Evolutionary conservation across 1,140 invertebrate genomes (phyloP), one percentile per base, ranked within the genome.

Genomic region (Macrosteles quadrilineatus): DNA sequence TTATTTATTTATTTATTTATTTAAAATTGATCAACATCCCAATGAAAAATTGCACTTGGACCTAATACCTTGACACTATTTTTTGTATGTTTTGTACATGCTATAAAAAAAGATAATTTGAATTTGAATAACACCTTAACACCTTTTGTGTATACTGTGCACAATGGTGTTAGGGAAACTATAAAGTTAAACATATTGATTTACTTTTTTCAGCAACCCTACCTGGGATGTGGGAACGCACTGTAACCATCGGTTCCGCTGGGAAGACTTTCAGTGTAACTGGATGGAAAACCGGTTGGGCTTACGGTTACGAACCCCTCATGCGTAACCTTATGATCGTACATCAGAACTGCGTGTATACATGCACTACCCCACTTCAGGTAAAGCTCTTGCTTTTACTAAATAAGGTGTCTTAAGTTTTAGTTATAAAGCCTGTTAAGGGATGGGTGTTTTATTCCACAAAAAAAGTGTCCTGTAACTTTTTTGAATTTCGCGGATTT

Each of bases 201-300:
- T n/a, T n/a, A n/a, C n/a, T n/a, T n/a, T n/a, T 63, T 43, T 64
- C 74, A 94, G 95, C 93, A n/a, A 91, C 94, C 0, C 79, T 99
- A 11, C 96, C 97, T n/a, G 96, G 85, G 4, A 99, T 99, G 98
- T 99, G 94, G 90, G 95, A 99, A 70, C 86, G 97, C 64, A 99
- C 98, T 0, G 91, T 99, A 21, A 98, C 98, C 0, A 90, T 99
- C 76, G 96, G 98, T 0, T 98, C 96, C 57, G 97, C 96, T 0
- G 98, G 98, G 0, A 99, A 99, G 85, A 97, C 95, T 0, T 99
- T 99, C 81, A 96, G 94, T 74, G 94, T 96, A 3, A 99, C 98
- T 3, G 98, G 98, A 2, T 97, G 95, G 96, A 98, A 97, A 85
- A 87, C 90, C 6, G 97, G 97, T 17, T 99, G 98, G 97, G 93